Evolutionary conservation across 2,113 vertebrate genomes (phyloP).

Genomic region (Genyomyrus donnyi): DNA sequence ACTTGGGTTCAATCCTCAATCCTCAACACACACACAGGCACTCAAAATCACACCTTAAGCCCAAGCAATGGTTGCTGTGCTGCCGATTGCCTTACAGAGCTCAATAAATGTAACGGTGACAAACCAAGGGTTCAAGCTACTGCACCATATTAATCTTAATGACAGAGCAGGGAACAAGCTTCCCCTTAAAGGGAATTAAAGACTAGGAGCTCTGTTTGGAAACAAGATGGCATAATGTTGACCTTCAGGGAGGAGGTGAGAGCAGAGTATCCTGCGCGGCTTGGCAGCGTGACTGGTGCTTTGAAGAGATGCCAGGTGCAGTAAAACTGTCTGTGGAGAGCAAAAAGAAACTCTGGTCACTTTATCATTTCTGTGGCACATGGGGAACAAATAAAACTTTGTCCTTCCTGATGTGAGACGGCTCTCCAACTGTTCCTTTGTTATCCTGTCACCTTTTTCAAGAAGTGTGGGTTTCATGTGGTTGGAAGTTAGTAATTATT

Average conservation of each 20-base stretch:
- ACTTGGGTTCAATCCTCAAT: not conserved
- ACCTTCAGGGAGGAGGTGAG: slow-evolving; percentile 65
- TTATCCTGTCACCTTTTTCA: not conserved
- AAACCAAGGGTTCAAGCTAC: slow-evolving; percentile 40
- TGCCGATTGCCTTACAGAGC: not conserved
- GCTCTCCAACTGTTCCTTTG: not conserved
- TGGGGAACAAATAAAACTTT: slow-evolving; percentile 1
- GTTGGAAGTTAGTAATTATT: not conserved
- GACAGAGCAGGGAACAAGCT: slow-evolving; percentile 44
- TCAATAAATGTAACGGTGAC: slow-evolving; percentile 48
- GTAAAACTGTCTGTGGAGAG: slow-evolving; percentile 44
- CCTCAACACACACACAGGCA: not conserved
- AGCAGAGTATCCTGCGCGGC: slow-evolving; percentile 61
- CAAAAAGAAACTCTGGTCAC: not conserved
- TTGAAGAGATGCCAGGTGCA: slow-evolving; percentile 56
- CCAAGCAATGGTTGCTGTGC: not conserved
- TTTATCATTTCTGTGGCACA: not conserved
- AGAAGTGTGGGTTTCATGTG: not conserved
- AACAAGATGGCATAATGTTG: slow-evolving; percentile 54
- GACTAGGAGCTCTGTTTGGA: slow-evolving; percentile 49
- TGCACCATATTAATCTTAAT: slow-evolving; percentile 53
- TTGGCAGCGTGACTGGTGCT: slow-evolving; percentile 54
- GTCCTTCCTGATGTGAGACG: not conserved
- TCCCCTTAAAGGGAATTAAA: slow-evolving; percentile 55
- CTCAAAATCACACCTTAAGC: not conserved